phyloP scores from a whole-genome alignment of 2,888 invertebrate genomes.

The Caenorhabditis drosophilae region DNA sequence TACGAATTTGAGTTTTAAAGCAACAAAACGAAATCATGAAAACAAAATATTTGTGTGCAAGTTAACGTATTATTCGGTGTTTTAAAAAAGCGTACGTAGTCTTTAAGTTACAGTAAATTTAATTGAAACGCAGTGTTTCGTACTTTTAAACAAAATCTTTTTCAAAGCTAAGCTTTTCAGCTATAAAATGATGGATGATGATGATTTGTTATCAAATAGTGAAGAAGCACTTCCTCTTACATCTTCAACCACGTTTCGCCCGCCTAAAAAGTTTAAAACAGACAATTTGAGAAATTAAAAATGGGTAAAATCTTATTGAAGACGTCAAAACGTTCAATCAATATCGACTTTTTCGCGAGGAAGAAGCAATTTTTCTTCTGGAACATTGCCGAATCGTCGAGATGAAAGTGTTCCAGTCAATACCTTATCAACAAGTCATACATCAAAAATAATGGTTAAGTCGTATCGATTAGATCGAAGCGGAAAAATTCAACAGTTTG shows the following conservation, averaged over 20 bases:
- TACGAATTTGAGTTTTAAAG: too few relatives aligned
- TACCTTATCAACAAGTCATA: slow-evolving; percentile 22
- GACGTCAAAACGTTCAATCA: not conserved
- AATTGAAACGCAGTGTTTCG: too few relatives aligned
- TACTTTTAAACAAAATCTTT: too few relatives aligned
- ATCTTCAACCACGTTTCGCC: too few relatives aligned
- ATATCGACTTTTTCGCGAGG: not conserved
- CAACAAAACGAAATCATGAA: too few relatives aligned
- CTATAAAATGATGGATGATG: too few relatives aligned
- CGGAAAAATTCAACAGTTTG: not conserved
- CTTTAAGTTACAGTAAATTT: too few relatives aligned
- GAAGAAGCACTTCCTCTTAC: not conserved
- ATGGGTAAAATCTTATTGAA: not conserved
- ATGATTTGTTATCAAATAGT: not conserved
- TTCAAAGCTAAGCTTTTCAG: too few relatives aligned
- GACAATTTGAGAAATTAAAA: not conserved
- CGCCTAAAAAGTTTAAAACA: not conserved
- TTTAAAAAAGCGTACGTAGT: too few relatives aligned
- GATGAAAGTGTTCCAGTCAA: slow-evolving; percentile 22
- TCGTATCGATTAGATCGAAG: slow-evolving; percentile 15
- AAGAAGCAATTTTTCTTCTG: slow-evolving; percentile 23
- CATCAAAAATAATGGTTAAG: slow-evolving; percentile 22
- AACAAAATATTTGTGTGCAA: too few relatives aligned
- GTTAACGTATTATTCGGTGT: too few relatives aligned
- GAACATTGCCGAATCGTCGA: slow-evolving; percentile 18